Conservation (phyloP, 2,888 invertebrate species). For the Rhopalosiphum nymphaeae region DNA sequence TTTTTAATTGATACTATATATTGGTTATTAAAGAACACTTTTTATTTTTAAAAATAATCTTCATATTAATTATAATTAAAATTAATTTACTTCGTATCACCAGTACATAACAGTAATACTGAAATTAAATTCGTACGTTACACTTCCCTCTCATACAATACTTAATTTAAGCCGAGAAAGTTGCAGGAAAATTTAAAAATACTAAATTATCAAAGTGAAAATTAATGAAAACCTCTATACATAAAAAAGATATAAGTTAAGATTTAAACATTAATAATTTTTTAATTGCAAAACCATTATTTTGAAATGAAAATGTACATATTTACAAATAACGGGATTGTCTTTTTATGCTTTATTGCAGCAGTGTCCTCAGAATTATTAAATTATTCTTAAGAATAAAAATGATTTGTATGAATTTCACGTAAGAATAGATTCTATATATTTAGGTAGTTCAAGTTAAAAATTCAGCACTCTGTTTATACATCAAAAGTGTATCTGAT, state of each 20-base stretch:
- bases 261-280: too few relatives aligned
- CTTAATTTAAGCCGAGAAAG: neutral
- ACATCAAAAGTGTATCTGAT: neutral
- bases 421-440: too few relatives aligned
- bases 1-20: neutral
- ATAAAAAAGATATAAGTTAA: too few relatives aligned
- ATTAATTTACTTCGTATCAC: neutral
- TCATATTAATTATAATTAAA: neutral
- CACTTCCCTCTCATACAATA: neutral
- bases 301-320: neutral
- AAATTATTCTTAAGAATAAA: neutral
- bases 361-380: neutral
- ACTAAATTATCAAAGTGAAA: neutral
- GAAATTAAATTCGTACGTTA: neutral
- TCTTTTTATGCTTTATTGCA: neutral
- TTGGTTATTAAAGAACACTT: neutral
- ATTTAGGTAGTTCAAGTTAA: neutral
- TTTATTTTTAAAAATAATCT: neutral
- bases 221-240: neutral
- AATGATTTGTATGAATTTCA: neutral
- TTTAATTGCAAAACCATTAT: too few relatives aligned
- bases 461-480: neutral
- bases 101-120: neutral
- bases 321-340: neutral
- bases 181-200: neutral